Evolutionary conservation across 2,113 vertebrate genomes (phyloP), one percentile per base, ranked within the genome.

Genomic region (Capreolus pygargus): DNA sequence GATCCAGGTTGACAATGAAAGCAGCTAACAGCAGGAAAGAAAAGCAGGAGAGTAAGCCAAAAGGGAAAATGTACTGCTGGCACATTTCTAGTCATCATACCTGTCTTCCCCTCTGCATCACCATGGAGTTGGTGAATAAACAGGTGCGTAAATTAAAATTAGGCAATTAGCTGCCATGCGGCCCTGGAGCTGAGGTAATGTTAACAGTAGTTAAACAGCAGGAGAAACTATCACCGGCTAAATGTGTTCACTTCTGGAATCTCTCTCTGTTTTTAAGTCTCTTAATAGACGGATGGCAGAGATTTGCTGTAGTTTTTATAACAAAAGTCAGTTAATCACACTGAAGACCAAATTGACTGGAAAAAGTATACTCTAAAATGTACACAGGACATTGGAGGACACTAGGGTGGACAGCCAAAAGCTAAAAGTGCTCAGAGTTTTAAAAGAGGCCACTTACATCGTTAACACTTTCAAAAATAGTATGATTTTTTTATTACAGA

Each of bases 51-150:
- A 97, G 79, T 16, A 55, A 97, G 86, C 17, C 58, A 96, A 97
- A 94, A 33, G 54, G 84, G 97, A 83, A 89, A 76, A 43, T 90
- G 94, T 94, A 28, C 67, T 96, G 6, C 25, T 97, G 97, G 98
- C 91, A 92, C 30, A 60, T 88, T 82, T 64, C 87, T 84, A n/a
- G 7, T 95, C 91, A 82, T 39, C 52, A 82, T 88, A 47, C 19
- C 8, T 1, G 14, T 81, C n/a, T 47, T 45, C 15, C 27, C 3
- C 6, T 1, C 16, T 9, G 3, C 6, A 2, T n/a, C 7, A 27
- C 79, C 36, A 88, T 60, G 74, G 36, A 50, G 79, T 86, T 95
- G 58, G 78, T 95, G 84, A 98, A 94, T 21, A 97, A 98, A 93
- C 21, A 92, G 64, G 97, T 78, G 91, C 33, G 70, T 95, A 91